These are phyloP conservation scores for Brachionus plicatilis DNA, from an alignment of 1,140 invertebrate genomes.

Conservation along the genomic window DNA sequence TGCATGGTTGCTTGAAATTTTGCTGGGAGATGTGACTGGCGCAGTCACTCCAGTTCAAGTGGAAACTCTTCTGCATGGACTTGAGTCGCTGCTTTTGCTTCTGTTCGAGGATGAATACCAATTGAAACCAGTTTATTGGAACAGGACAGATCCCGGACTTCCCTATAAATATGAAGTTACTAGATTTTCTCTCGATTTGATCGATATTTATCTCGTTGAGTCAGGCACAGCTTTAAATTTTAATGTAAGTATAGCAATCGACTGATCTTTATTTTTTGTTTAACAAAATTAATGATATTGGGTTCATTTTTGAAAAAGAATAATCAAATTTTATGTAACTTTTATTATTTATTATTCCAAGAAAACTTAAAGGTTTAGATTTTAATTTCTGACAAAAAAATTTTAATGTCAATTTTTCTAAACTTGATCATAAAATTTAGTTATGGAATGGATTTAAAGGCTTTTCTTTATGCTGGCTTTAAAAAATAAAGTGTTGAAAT, in stretches of 20 bases:
- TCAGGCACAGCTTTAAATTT: constrained; percentile 39
- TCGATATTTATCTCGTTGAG: constrained; percentile 86
- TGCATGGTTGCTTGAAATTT: constrained; percentile 71
- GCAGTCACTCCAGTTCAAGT: constrained; percentile 59
- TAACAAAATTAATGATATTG: too few species aligned
- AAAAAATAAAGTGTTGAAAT: too few species aligned
- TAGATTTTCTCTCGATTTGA: constrained; percentile 77
- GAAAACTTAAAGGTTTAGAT: too few species aligned
- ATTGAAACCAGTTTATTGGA: constrained; percentile 58
- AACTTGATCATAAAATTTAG: too few species aligned
- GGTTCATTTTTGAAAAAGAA: too few species aligned
- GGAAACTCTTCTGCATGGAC: constrained; percentile 35
- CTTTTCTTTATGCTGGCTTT: too few species aligned
- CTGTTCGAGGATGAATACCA: constrained; percentile 23
- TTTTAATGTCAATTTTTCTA: too few species aligned
- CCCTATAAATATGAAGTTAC: constrained; percentile 80
- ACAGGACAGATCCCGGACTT: neutral
- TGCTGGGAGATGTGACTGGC: constrained; percentile 60
- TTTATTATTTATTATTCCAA: too few species aligned
- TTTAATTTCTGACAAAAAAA: too few species aligned
- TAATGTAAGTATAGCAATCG: neutral
- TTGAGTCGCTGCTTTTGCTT: constrained; percentile 1
- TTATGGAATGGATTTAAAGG: too few species aligned
- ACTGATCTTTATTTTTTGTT: too few species aligned
- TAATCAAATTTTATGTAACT: too few species aligned